Evolutionary conservation across 1,140 invertebrate species (phyloP), one percentile per base, ranked within the genome.

Genomic region (Venustaconcha ellipsiformis): DNA sequence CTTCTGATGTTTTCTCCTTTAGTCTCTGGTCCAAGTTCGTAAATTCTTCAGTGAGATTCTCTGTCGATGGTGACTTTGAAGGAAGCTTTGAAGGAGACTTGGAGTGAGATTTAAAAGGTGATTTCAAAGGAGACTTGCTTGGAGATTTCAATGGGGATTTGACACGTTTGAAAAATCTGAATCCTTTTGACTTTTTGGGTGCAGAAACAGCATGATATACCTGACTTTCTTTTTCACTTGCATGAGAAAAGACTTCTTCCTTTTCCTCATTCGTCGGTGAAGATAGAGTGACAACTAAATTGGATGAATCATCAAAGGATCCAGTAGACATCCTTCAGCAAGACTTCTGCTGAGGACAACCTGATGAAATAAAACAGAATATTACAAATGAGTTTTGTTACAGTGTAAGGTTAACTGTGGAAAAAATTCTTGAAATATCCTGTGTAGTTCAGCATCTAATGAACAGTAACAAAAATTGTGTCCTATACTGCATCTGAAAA

Each of bases 1-100:
- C 90, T 81, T 90, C 90, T 13, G 88, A 88, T 71, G 88, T 86
- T 65, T 83, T 82, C 59, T 88, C 86, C 75, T 79, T 81, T 20
- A 84, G 72, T 48, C 77, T 76, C 67, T 78, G 67, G 26, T 82
- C 82, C 67, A 76, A 70, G 18, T 83, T 76, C 62, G 81, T 77
- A 65, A 74, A 78, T 57, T 86, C 84, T 26, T 83, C 78, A 63
- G 82, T 79, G 23, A 83, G 67, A 59, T 78, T 81, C 78, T 87
- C 86, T 78, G 72, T 81, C 20, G 80, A 82, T 59, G 84, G 83
- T 26, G 82, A 84, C 70, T 78, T 78, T 55, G 70, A 65, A 62
- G 84, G 78, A 55, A 83, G 81, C 74, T 87, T 87, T 4, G 70
- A 80, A 20, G 83, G 77, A 17, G 81, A 79, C 18, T 82, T 83